Percentiles rank a stretch among this genome's conserved stretches.
These are phyloP conservation scores for Cyanistes caeruleus DNA, from an alignment of 2,113 vertebrate genomes.

Conservation along the genomic window DNA sequence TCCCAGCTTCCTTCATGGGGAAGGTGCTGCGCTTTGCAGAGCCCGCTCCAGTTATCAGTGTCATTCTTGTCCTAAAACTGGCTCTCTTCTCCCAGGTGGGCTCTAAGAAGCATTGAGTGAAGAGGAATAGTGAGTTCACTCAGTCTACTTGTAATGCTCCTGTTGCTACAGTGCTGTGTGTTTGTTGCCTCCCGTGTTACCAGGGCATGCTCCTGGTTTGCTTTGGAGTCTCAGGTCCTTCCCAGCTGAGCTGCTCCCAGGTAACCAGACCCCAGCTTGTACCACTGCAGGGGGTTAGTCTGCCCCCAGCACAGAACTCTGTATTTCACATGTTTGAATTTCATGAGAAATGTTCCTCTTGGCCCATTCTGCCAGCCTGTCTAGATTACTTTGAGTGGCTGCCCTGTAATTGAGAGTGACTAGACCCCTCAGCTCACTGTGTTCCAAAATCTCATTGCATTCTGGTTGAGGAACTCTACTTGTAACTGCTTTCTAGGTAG, in stretches of 20 bases:
- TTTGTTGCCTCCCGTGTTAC: neutral
- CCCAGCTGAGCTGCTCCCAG: neutral
- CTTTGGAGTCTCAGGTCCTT: neutral
- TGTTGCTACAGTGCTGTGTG: neutral
- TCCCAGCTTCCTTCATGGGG: neutral
- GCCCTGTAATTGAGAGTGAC: neutral
- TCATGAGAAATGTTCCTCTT: neutral
- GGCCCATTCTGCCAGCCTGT: neutral
- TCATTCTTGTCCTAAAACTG: neutral
- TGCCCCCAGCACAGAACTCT: neutral
- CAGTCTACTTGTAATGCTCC: neutral
- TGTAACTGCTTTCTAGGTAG: neutral
- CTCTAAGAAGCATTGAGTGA: accelerated
- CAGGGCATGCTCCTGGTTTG: neutral
- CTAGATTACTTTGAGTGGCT: neutral
- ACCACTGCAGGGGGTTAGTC: neutral
- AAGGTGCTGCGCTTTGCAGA: neutral
- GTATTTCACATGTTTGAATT: neutral
- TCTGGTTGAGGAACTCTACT: neutral
- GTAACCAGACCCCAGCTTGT: neutral
- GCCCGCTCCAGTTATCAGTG: accelerated
- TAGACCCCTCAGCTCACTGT: neutral
- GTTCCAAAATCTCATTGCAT: neutral
- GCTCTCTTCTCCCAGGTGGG: neutral
- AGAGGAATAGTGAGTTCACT: neutral